Evolutionary conservation across 2,888 invertebrate genomes (phyloP), one percentile per base, ranked within the genome.

Genomic region (Cantharis flavilabris): DNA sequence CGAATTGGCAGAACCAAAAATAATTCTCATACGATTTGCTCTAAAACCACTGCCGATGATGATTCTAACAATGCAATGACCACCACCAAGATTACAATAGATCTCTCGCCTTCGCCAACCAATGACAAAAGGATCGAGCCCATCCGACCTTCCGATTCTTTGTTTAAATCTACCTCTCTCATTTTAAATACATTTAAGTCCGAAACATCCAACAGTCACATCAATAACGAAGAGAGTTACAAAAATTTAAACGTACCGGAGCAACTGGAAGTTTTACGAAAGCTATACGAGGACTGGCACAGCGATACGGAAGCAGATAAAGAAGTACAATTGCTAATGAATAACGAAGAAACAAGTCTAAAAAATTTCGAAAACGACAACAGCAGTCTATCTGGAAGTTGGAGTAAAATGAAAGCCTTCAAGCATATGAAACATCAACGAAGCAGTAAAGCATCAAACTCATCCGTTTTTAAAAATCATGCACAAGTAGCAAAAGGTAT

Each of bases 281-380:
- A 86, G 80, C 83, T 89, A 16, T 89, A 89, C 81, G 88, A 89
- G 74, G 87, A 88, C 63, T 87, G 85, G 28, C 89, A 89, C 73
- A 90, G 90, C 72, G 90, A 90, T 80, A 89, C 89, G 77, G 91
- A 89, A 81, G 91, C 92, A 4, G 92, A 92, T 82, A 92, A 92
- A 83, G 92, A 92, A 84, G 92, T 92, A 0, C 90, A 91, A 81
- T 89, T 89, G 3, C 89, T 91, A 83, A 91, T 91, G 88, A 88
- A 88, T 62, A 82, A 83, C 62, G 83, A 80, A 33, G 82, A 82
- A 63, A 84, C 70, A 76, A 76, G 80, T 62, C 80, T 76, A n/a
- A 71, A 69, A 67, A 78, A 77, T 16, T 75, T 81, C 10, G 86
- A 87, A 33, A 86, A 86, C 72, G 87, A 87, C 49, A 83, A 80